These are phyloP conservation scores for Lindbergichthys nudifrons DNA, from an alignment of 2,797 vertebrate species.

Conservation along the genomic window DNA sequence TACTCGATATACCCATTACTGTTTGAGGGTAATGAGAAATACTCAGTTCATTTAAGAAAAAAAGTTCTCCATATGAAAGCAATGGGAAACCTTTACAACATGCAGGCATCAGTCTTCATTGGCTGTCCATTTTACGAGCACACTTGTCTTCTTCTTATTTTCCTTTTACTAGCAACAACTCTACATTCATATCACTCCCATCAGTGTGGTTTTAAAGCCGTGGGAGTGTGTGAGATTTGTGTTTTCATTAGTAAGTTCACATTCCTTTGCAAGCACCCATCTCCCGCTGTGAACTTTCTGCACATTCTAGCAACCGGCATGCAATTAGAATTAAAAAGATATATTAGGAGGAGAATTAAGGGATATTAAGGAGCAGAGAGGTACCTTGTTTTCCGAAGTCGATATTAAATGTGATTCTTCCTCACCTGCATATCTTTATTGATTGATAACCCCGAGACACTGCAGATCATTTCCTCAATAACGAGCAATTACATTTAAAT, in stretches of 20 bases:
- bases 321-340: constrained; percentile 16
- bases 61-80: constrained; percentile 16
- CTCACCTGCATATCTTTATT: not conserved
- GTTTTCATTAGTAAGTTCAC: constrained; percentile 52
- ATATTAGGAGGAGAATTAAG: constrained; percentile 14
- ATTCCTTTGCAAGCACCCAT: constrained; percentile 29
- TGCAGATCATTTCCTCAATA: constrained; percentile 60
- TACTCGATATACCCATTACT: not conserved
- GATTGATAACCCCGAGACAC: constrained; percentile 44
- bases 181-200: constrained; percentile 20
- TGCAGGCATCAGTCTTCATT: constrained; percentile 16
- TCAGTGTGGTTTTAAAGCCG: constrained; percentile 43
- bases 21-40: not conserved
- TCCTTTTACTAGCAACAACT: constrained; percentile 14
- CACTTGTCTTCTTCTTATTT: constrained; percentile 27
- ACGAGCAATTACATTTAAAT: constrained; percentile 74
- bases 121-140: constrained; percentile 16
- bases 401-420: not conserved
- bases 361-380: not conserved
- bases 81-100: constrained; percentile 15
- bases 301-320: constrained; percentile 28
- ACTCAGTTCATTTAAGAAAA: constrained; percentile 1
- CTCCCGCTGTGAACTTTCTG: constrained; percentile 34
- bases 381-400: not conserved
- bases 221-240: constrained; percentile 47